Base-by-base conservation (phyloP, 2,888 invertebrate genomes). In the Rotaria magnacalcarata region DNA sequence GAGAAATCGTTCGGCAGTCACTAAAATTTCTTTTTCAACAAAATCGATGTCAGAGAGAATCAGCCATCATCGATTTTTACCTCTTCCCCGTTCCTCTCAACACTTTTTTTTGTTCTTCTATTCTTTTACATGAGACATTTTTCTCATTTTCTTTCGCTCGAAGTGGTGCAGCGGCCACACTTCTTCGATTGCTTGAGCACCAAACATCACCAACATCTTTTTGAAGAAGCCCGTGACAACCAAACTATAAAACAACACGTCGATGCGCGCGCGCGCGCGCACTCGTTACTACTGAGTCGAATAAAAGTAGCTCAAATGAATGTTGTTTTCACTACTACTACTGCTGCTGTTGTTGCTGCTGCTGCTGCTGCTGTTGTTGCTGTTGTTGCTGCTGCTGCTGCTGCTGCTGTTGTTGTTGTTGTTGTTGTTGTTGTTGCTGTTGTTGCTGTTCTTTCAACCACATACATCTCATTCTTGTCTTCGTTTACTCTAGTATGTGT, bases 41-140 rank as follows among this genome's bases (percentile, higher is more conserved):
- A 67, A 67, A 67, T 67, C 34, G 67, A 34, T 67, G 67, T 41
- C 67, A 67, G 34, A 67, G 67, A 67, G 67, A 67, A 67, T 67
- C 67, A 67, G 19, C 0, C 34, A 34, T 67, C 67, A 67, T 67
- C 27, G 67, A 27, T 34, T 67, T 67, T 24, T 67, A 19, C 7
- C 34, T 67, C 7, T 67, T 67, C 5, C 19, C 19, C 19, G 21
- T 54, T 54, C 10, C 21, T 21, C 14, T 52, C 50, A 52, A 19
- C 52, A 54, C 19, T 54, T 21, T 19, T 16, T 34, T 34, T 34
- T 67, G 34, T 67, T 34, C 34, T 67, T 41, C 41, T 27, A 11
- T 67, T 27, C 16, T 67, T 67, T 34, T 8, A 67, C 19, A 67
- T 34, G 67, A 67, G 34, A 67, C 67, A 41, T 34, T 6, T 54